Evolutionary conservation across 2,888 invertebrate species (phyloP).

Genomic region (Cheilosia vernalis): DNA sequence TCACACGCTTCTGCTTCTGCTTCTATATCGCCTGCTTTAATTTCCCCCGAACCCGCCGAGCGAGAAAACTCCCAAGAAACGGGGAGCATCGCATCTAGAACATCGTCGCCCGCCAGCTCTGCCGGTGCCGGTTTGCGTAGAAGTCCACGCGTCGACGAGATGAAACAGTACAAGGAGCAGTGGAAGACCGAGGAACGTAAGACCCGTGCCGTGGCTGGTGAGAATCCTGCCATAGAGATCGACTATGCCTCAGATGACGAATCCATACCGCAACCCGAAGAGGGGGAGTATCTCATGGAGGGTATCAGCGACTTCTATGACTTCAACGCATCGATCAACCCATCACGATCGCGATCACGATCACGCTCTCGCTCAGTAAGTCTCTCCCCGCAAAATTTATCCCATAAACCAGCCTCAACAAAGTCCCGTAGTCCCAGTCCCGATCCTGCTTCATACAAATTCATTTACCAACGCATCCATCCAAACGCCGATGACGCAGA

Average conservation of each 20-base stretch:
- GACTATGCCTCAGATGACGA: slow-evolving; percentile 79
- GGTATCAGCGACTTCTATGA: slow-evolving; percentile 83
- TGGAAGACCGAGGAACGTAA: slow-evolving; percentile 74
- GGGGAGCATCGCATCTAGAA: slow-evolving; percentile 76
- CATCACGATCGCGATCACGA: slow-evolving; percentile 78
- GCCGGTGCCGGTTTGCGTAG: slow-evolving; percentile 79
- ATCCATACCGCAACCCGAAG: slow-evolving; percentile 79
- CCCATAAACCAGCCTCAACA: slow-evolving; percentile 73
- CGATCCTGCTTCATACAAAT: slow-evolving; percentile 70
- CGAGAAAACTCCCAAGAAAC: slow-evolving; percentile 77
- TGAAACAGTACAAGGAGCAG: slow-evolving; percentile 80
- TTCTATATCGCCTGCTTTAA: slow-evolving; percentile 76
- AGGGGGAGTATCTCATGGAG: slow-evolving; percentile 79
- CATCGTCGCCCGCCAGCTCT: slow-evolving; percentile 62
- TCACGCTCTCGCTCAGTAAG: slow-evolving; percentile 77
- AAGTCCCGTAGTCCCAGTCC: slow-evolving; percentile 72
- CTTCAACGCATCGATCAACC: slow-evolving; percentile 82
- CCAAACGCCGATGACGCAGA: slow-evolving; percentile 50
- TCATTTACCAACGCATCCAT: slow-evolving; percentile 66
- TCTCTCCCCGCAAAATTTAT: slow-evolving; percentile 78
- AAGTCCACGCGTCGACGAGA: slow-evolving; percentile 82
- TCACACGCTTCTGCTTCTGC: slow-evolving; percentile 75
- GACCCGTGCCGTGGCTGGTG: slow-evolving; percentile 43
- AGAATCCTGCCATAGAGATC: slow-evolving; percentile 75
- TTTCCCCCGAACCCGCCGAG: slow-evolving; percentile 68